Evolutionary conservation across 2,888 invertebrate species (phyloP).

Genomic region (Trichogramma dendrolimi): DNA sequence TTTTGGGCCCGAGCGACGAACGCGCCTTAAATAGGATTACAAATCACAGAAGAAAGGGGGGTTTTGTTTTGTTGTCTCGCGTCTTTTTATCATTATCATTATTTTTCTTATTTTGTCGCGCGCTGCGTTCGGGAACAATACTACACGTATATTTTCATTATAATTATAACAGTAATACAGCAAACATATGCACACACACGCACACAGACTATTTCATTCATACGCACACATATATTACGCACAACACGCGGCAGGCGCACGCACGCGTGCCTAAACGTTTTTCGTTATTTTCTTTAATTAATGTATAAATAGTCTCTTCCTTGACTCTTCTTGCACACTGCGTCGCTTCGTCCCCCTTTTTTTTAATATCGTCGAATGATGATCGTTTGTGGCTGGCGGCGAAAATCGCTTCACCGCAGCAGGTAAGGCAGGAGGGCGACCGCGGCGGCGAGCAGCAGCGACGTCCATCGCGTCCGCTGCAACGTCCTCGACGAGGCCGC

Average conservation of each 20-base stretch:
- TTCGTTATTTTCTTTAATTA: not conserved
- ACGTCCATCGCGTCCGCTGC: conserved; percentile 29
- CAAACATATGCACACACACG: too few species aligned
- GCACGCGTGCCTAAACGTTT: not conserved
- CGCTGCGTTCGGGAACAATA: too few species aligned
- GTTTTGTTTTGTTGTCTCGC: conserved; percentile 20
- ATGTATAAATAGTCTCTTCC: conserved; percentile 4
- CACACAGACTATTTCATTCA: too few species aligned
- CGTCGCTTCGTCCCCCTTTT: conserved; percentile 35
- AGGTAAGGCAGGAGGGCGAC: conserved; percentile 41
- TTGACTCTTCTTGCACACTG: not conserved
- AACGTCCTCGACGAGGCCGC: conserved; percentile 42
- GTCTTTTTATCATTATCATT: conserved; percentile 3
- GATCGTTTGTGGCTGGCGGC: conserved; percentile 28
- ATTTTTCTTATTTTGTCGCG: conserved; percentile 5
- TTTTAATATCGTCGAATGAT: conserved; percentile 36
- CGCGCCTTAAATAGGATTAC: conserved; percentile 50
- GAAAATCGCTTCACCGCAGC: conserved; percentile 48
- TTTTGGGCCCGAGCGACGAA: conserved; percentile 34
- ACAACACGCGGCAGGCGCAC: too few species aligned
- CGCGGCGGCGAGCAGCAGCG: conserved; percentile 40
- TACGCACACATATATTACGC: too few species aligned
- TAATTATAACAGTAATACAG: too few species aligned
- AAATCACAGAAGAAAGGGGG: conserved; percentile 52
- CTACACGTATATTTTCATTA: too few species aligned